Percentiles rank a stretch among this genome's conserved stretches.
These are phyloP conservation scores for Tetramorium simillimum DNA, from an alignment of 1,140 invertebrate species.

Conservation along the genomic window DNA sequence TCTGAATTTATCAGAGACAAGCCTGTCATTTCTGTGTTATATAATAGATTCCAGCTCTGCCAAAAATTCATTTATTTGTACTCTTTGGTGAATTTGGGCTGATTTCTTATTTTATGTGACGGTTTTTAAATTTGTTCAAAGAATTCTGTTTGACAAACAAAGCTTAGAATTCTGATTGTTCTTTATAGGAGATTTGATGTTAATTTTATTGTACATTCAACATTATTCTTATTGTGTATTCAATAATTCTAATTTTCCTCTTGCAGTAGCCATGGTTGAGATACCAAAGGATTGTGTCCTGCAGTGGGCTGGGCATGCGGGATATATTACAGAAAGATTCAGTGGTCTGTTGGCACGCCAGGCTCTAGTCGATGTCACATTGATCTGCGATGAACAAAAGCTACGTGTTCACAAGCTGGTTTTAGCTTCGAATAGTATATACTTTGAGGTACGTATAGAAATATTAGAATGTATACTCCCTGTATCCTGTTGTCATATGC, in stretches of 20 bases:
- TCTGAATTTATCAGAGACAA: not conserved
- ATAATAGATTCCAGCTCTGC: not conserved
- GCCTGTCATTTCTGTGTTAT: not conserved
- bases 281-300: constrained; percentile 81
- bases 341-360: constrained; percentile 86
- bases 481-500: not conserved
- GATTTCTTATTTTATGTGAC: not conserved
- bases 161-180: not conserved
- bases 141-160: not conserved
- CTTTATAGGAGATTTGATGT: not conserved
- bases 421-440: constrained; percentile 88
- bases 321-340: constrained; percentile 86
- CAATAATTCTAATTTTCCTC: not conserved
- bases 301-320: constrained; percentile 86
- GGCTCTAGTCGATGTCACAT: constrained; percentile 87
- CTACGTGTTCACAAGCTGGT: constrained; percentile 87
- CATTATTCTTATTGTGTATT: not conserved
- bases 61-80: not conserved
- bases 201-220: not conserved
- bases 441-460: constrained; percentile 85
- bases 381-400: constrained; percentile 87
- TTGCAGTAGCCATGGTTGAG: constrained; percentile 80
- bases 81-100: not conserved
- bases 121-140: not conserved
- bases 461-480: not conserved